Base-by-base conservation (phyloP, 92 coral and sea anemone genomes). In the Pocillopora grandis region DNA sequence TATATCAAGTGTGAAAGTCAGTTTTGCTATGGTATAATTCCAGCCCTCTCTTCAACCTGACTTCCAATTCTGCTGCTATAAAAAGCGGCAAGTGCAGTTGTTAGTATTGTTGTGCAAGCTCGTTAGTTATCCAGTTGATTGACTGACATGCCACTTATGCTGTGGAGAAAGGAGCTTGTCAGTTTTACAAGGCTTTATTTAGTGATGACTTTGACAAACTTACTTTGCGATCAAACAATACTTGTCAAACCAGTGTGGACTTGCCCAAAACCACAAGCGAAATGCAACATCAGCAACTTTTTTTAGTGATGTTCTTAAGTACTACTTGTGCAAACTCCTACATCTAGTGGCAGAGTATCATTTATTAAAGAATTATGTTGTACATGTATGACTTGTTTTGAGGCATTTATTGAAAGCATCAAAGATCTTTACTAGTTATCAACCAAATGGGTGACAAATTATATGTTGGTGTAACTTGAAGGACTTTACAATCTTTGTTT, bases 201-300 rank as follows among this genome's bases (percentile, higher is more conserved):
- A 62, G 69, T 18, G 20, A 42, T 70, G 76, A 59, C 17, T 70
- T 58, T 36, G 68, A 37, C 69, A 81, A 18, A 35, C 19, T 59
- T 5, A 3, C 7, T n/a, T 13, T 9, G 1, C 55, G 12, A 0
- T 14, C 23, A 33, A 80, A 80, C 84, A 80, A 80, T 69, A 33
- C 58, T n/a, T 58, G 70, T 71, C 57, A 12, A 42, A 69, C 85
- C 60, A 81, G 85, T 37, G 9, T 36, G 52, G 77, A n/a, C 85
- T 81, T 81, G 85, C 70, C 69, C 15, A 16, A 9, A 15, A 19
- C 70, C 71, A 81, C 5, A 31, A 2, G 18, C 52, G 10, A 59
- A 18, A n/a, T 59, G 76, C 77, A 81, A 58, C 62, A 20, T 81
- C 69, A 80, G 69, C 67, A 7, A 81, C 14, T 57, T 68, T 59